Conservation (phyloP, 2,888 invertebrate genomes). For the Allophyes oxyacanthae region DNA sequence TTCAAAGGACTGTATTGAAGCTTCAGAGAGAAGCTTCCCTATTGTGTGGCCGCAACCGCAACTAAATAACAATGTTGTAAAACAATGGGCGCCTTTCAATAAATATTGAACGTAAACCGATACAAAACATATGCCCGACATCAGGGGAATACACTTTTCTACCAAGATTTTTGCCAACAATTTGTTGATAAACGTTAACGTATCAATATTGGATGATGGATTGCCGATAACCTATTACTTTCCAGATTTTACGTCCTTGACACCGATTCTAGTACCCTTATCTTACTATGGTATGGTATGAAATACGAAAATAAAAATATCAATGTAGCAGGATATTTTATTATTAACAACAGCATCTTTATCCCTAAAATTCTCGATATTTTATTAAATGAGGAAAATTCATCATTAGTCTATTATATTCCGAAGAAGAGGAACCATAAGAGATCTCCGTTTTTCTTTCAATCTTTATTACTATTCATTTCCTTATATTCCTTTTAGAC, state of each 20-base stretch:
- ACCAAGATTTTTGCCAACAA: constrained; percentile 30
- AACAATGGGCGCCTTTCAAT: constrained; percentile 38
- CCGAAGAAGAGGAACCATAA: constrained; percentile 18
- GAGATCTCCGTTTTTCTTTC: constrained; percentile 11
- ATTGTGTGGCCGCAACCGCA: constrained; percentile 16
- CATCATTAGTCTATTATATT: constrained; percentile 8
- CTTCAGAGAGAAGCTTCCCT: constrained; percentile 9
- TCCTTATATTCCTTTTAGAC: constrained; percentile 10
- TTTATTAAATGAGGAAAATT: constrained; percentile 21
- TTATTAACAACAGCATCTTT: constrained; percentile 13
- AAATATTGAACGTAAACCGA: constrained; percentile 33
- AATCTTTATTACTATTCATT: constrained; percentile 12
- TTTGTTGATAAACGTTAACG: constrained; percentile 41
- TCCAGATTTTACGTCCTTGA: constrained; percentile 16
- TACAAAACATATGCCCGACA: constrained; percentile 48
- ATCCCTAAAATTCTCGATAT: constrained; percentile 10
- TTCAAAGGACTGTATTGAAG: constrained; percentile 19
- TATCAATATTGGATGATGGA: constrained; percentile 33
- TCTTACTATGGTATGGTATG: neutral
- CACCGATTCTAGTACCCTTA: constrained; percentile 6
- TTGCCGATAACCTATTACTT: constrained; percentile 21
- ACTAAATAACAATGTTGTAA: constrained; percentile 32
- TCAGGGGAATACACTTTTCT: constrained; percentile 43
- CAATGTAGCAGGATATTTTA: constrained; percentile 1
- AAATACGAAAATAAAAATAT: neutral